Conservation (phyloP, 2,113 vertebrate species). For the Amazona vittata region DNA sequence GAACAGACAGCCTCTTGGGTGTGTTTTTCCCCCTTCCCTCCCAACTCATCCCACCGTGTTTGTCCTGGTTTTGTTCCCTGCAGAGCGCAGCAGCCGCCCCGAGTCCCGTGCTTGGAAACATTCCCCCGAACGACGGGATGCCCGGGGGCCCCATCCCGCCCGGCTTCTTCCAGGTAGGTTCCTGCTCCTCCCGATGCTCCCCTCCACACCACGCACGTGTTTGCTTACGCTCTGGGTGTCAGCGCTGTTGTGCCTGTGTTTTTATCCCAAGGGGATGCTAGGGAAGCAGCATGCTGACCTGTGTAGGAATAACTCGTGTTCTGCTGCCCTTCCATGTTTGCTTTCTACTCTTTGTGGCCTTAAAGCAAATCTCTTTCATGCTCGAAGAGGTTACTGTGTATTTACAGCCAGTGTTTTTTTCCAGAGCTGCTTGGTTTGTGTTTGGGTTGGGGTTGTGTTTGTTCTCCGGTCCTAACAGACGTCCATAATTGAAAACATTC, state of each 20-base stretch:
- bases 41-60: background rate
- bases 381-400: slow-evolving; percentile 43
- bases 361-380: background rate
- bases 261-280: background rate
- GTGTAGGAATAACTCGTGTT: background rate
- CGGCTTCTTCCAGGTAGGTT: slow-evolving; percentile 89
- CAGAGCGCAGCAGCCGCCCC: slow-evolving; percentile 91
- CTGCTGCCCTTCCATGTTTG: slow-evolving; percentile 5
- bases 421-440: slow-evolving; percentile 49
- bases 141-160: slow-evolving; percentile 88
- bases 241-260: slow-evolving; percentile 24
- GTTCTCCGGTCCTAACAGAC: slow-evolving; percentile 51
- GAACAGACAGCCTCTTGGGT: background rate
- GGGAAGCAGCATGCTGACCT: slow-evolving; percentile 46
- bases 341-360: slow-evolving; percentile 37
- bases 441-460: slow-evolving; percentile 61
- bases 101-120: slow-evolving; percentile 90
- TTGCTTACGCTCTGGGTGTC: slow-evolving; percentile 28
- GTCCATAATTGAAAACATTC: slow-evolving; percentile 67
- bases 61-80: slow-evolving; percentile 52
- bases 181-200: background rate
- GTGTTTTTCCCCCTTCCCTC: background rate
- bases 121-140: slow-evolving; percentile 88
- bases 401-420: slow-evolving; percentile 39
- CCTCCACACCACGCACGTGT: background rate